A percentile compares a stretch with the other conserved stretches of the same genome.
Conservation (phyloP, 2,888 invertebrate genomes). For the Patella depressa region DNA sequence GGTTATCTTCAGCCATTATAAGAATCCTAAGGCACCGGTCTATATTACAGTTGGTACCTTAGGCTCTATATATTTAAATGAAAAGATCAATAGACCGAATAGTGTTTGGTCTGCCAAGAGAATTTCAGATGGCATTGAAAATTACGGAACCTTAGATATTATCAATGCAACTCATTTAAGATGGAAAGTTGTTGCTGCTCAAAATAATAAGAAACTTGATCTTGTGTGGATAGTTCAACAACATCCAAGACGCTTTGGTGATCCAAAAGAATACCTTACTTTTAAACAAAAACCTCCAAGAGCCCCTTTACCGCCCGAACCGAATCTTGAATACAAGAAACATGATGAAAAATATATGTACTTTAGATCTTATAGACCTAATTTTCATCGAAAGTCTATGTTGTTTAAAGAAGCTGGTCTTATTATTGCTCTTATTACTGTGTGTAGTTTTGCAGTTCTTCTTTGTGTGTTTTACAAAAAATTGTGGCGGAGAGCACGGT, state of each 20-base stretch:
- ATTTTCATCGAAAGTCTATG: not conserved
- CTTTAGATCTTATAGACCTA: not conserved
- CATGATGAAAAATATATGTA: not conserved
- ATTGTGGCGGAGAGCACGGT: not conserved
- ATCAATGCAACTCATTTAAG: conserved; percentile 54
- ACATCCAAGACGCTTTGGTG: conserved; percentile 52
- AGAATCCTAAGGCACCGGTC: conserved; percentile 57
- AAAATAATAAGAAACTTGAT: conserved; percentile 53
- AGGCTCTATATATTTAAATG: conserved; percentile 50
- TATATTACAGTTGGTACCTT: conserved; percentile 58
- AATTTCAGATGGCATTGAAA: conserved; percentile 46
- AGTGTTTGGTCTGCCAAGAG: conserved; percentile 57
- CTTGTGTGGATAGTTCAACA: conserved; percentile 52
- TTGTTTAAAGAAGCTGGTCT: not conserved
- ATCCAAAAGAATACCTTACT: conserved; percentile 22
- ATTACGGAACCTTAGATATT: conserved; percentile 51
- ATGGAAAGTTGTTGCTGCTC: conserved; percentile 56
- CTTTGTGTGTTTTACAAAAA: not conserved
- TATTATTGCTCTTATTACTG: not conserved
- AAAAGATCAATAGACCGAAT: conserved; percentile 40
- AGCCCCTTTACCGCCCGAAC: not conserved
- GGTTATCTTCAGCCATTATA: conserved; percentile 50
- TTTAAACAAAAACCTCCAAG: not conserved
- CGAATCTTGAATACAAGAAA: not conserved
- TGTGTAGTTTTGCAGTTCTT: not conserved